Percentiles rank a stretch among this genome's conserved stretches.
phyloP scores from a whole-genome alignment of 1,140 invertebrate species.

The Hestina assimilis region DNA sequence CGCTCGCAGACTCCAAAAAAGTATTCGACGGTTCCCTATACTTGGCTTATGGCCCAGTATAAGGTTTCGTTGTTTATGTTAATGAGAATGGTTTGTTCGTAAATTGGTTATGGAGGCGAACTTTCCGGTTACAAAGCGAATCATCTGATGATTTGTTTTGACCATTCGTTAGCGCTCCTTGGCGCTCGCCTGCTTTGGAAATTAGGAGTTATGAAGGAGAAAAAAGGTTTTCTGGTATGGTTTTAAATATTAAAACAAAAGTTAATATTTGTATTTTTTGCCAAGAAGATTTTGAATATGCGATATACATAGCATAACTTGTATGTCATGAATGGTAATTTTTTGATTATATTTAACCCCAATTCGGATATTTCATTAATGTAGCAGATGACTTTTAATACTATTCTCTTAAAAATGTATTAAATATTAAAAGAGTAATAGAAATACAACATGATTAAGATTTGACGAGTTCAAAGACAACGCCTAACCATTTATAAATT shows the following conservation, averaged over 20 bases:
- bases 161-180: slow-evolving; percentile 55
- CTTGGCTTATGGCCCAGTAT: slow-evolving; percentile 17
- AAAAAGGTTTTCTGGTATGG: not conserved
- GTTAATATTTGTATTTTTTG: too few species aligned
- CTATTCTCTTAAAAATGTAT: too few species aligned
- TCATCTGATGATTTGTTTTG: slow-evolving; percentile 56
- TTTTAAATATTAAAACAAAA: slow-evolving; percentile 5
- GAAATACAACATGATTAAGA: too few species aligned
- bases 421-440: not conserved
- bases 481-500: slow-evolving; percentile 43
- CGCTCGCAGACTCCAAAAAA: slow-evolving; percentile 4
- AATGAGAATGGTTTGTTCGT: slow-evolving; percentile 5
- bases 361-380: too few species aligned
- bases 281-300: too few species aligned
- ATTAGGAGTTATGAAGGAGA: slow-evolving; percentile 8
- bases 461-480: slow-evolving; percentile 33
- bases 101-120: slow-evolving; percentile 35
- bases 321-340: too few species aligned
- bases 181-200: slow-evolving; percentile 22
- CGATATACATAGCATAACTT: too few species aligned
- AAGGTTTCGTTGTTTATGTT: not conserved
- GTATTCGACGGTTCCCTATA: slow-evolving; percentile 14
- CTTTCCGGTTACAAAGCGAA: slow-evolving; percentile 45
- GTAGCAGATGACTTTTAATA: too few species aligned
- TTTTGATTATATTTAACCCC: too few species aligned